Evolutionary conservation across 2,113 vertebrate species (phyloP), one percentile per base, ranked within the genome.

Genomic region (Chamaetylas fuelleborni): DNA sequence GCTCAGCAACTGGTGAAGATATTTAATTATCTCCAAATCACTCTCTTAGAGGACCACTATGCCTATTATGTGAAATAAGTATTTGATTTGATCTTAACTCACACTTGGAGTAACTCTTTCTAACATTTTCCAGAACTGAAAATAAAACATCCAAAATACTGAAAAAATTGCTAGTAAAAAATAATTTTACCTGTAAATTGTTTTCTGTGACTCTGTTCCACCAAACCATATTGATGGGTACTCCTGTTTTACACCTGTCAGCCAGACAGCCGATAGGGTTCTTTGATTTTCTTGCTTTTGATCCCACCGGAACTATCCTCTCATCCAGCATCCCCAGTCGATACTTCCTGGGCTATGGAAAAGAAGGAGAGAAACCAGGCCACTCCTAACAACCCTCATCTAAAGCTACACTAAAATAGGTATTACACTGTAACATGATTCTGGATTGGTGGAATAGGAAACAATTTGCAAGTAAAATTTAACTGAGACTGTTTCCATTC

Each of bases 171-270:
- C 97, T 94, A 97, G 86, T 94, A 97, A 98, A 96, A 97, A 97
- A 95, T 96, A 96, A 97, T 97, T 98, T 98, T 98, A 98, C 98
- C 98, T 98, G 98, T 98, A 97, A 97, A 98, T 98, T 98, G 98
- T 98, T 98, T 98, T 98, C 98, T 97, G 98, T 97, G 98, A 98
- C 97, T 98, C 98, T 98, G 98, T 98, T 98, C 98, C 98, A 98
- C 98, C 98, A 98, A 98, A 98, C 97, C 98, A 98, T 98, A 98
- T 97, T 98, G 98, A 98, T 97, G 96, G 98, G 98, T 88, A 98
- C 97, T 98, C 98, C 98, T 97, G 98, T 98, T 98, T 98, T 98
- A 98, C 98, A 98, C 97, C 98, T 98, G 98, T 98, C 98, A 97
- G 98, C 97, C 97, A 98, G 97, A 97, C 97, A 98, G 97, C 98